Base-by-base conservation (phyloP, 2,888 invertebrate genomes). In the Linnaemya vulpina region DNA sequence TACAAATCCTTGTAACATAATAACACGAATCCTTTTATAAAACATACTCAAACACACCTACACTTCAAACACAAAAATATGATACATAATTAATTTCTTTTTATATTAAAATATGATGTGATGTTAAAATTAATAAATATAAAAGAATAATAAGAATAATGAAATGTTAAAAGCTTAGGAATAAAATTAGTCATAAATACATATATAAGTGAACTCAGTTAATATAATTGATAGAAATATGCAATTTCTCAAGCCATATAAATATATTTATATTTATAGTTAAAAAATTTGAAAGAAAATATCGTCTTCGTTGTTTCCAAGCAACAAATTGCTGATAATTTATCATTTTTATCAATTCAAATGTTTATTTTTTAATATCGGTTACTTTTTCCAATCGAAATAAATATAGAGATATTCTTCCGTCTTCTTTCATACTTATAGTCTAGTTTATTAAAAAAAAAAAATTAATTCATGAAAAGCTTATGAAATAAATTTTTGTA, bases 1-100 rank as follows among this genome's bases (percentile, higher is more conserved):
- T 43, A 71, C 35, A 71, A 71, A 55, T 63, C 55, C 78, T 71
- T 71, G 35, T 60, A 46, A 60, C 46, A 67, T 75, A 67, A 43
- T 76, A 20, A 55, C 20, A 22, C 35, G 46, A 67, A 68, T 68
- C 58, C 67, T 49, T 25, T 51, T 10, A 53, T 55, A 38, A 40
- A 70, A 55, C 55, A 1, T 3, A 53, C 40, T 22, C 40, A 65
- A 17, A 7, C 13, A 60, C 49, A 73, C n/a, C 3, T 8, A 49
- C 46, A 73, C 30, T 13, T 46, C 9, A 43, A 46, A 46, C 4
- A 60, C 13, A 15, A 35, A 30, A 20, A 49, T 73, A 20, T n/a
- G 17, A 49, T 67, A 51, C 11, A 17, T 20, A 60, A 73, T 43
- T 43, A 30, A 49, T 62, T 62, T 30, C 9, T 51, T 43, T 62